Evolutionary conservation across 2,888 invertebrate species (phyloP), one percentile per base, ranked within the genome.

Genomic region (Rugalucina vietnamica): DNA sequence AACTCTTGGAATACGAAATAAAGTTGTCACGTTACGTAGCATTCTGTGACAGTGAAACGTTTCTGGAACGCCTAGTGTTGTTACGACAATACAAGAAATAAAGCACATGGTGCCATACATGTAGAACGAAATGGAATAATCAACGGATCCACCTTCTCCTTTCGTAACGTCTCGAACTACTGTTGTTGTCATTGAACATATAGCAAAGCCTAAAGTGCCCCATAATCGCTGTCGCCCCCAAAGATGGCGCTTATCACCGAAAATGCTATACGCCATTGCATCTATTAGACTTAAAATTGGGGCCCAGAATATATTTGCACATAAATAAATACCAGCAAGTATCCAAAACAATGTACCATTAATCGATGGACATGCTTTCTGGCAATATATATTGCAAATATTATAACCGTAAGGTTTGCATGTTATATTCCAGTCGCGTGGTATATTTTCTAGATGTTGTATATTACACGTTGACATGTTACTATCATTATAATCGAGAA

Each of bases 201-300:
- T 0, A 96, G 95, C 70, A 95, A 98, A 98, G 14, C 97, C 98
- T 0, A 98, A 95, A 0, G 98, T 97, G 0, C 98, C 98, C 97
- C 97, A 98, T 83, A 98, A 95, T 69, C 98, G 96, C 94, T 98
- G 98, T 89, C 97, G 96, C 0, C 98, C 98, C 94, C 98, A 98
- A 36, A 96, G 96, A 10, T 81, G 82, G 29, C 82, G 73, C 54
- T 80, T 86, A 2, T 97, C 97, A 94, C 97, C 97, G 88, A 98
- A 97, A 96, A 97, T 97, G 14, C 97, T 97, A 85, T 98, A 95
- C 0, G 98, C 97, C 86, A 98, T 97, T 0, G 98, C 98, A 95
- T 98, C 98, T 96, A 98, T 97, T 78, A 98, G 97, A 18, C 97
- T 97, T 0, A 98, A 97, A n/a, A 97, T 97, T 36, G 97, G 97